A percentile compares a stretch with the other conserved stretches of the same genome.
Evolutionary conservation across 2,797 vertebrate genomes (phyloP).

Genomic region (Mionectes olivaceus): DNA sequence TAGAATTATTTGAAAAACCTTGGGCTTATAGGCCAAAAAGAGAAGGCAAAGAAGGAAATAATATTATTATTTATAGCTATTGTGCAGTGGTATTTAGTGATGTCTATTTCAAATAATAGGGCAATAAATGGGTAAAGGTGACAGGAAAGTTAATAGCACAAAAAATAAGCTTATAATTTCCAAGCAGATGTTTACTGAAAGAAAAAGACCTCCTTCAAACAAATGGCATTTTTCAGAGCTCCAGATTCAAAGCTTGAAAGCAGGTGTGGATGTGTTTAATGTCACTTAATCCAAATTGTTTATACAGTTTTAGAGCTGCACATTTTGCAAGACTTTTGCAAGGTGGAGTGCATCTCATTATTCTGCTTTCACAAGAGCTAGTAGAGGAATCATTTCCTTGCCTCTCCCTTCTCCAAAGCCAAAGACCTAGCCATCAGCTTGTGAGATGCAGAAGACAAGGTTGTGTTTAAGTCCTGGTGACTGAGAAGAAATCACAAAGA

Average conservation of each 20-base stretch:
- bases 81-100: background rate
- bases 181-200: background rate
- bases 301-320: background rate
- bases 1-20: background rate
- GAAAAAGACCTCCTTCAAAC: background rate
- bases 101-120: background rate
- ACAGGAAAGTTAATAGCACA: background rate
- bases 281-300: slow-evolving; percentile 11
- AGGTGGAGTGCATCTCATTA: background rate
- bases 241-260: background rate
- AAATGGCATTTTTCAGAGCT: background rate
- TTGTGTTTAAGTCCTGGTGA: background rate
- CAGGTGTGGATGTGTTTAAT: background rate
- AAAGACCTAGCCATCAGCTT: background rate
- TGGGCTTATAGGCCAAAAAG: background rate
- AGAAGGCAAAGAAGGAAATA: background rate
- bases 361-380: background rate
- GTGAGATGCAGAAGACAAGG: background rate
- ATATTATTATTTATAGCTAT: background rate
- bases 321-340: background rate
- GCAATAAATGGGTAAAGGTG: background rate
- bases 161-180: background rate
- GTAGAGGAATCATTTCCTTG: background rate
- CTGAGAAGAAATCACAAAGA: background rate
- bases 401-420: background rate